Conservation (phyloP, 2,113 vertebrate genomes). For the Tonatia bakeri region DNA sequence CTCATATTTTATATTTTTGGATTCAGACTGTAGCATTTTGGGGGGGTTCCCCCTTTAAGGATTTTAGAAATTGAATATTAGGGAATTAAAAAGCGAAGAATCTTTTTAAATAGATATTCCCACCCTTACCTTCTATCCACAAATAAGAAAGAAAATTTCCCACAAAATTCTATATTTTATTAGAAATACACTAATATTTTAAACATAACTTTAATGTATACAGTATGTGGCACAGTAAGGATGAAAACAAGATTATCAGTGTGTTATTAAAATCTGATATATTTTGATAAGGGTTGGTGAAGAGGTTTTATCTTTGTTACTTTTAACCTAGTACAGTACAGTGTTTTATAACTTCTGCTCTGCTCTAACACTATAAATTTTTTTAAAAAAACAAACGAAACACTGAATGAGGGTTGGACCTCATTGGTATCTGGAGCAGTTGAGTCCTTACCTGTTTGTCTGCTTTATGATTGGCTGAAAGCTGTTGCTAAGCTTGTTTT, state of each 20-base stretch:
- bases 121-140: neutral
- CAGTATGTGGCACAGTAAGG: neutral
- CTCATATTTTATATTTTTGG: neutral
- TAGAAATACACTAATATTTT: conserved; percentile 39
- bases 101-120: neutral
- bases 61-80: neutral
- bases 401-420: conserved; percentile 50
- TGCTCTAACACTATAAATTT: conserved; percentile 49
- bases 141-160: conserved; percentile 12
- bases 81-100: neutral
- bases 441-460: conserved; percentile 86
- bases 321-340: conserved; percentile 43
- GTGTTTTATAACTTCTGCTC: conserved; percentile 59
- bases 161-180: neutral
- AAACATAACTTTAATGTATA: conserved; percentile 11
- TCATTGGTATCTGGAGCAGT: conserved; percentile 67
- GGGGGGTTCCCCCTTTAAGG: neutral
- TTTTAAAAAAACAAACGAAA: neutral
- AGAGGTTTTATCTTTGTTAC: conserved; percentile 53
- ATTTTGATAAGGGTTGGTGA: conserved; percentile 15
- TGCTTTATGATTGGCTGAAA: conserved; percentile 82
- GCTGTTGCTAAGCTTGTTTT: conserved; percentile 86
- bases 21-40: neutral
- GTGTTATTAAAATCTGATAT: neutral
- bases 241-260: conserved; percentile 29